Conservation (phyloP, 2,113 vertebrate species). For the Genyomyrus donnyi region DNA sequence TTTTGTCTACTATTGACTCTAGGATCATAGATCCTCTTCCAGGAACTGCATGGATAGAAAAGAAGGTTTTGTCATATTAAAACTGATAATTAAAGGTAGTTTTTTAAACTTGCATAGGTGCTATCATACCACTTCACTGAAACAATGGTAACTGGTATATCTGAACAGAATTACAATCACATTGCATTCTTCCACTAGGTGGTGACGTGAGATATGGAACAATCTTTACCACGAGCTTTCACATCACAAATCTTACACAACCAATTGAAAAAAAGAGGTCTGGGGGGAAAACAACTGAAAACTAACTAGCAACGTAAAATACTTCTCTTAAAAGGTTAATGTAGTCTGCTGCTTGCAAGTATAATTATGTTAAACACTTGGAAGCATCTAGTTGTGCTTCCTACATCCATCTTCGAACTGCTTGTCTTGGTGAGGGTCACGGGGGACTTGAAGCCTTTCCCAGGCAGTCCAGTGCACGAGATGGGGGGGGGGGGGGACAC, state of each 20-base stretch:
- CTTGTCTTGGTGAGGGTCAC: background rate
- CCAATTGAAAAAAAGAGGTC: background rate
- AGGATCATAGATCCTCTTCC: background rate
- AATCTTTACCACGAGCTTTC: background rate
- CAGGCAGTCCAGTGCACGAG: background rate
- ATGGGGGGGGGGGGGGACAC: background rate
- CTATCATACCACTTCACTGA: background rate
- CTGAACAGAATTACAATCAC: background rate
- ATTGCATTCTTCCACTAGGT: background rate
- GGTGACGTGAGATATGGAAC: conserved; percentile 1
- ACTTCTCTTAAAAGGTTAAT: background rate
- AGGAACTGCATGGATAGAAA: background rate
- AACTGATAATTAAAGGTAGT: background rate
- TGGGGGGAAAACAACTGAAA: background rate
- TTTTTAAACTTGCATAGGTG: background rate
- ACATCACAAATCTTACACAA: background rate
- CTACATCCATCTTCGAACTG: background rate
- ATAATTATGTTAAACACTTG: background rate
- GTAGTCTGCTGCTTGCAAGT: background rate
- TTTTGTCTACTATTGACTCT: background rate
- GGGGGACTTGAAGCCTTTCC: background rate
- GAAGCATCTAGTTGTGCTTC: background rate
- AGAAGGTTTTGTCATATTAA: background rate
- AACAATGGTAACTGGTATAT: background rate
- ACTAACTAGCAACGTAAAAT: background rate